Percentiles rank a stretch among this genome's conserved stretches.
Evolutionary conservation across 2,888 invertebrate genomes (phyloP).

Genomic region (Drosophila emarginata): DNA sequence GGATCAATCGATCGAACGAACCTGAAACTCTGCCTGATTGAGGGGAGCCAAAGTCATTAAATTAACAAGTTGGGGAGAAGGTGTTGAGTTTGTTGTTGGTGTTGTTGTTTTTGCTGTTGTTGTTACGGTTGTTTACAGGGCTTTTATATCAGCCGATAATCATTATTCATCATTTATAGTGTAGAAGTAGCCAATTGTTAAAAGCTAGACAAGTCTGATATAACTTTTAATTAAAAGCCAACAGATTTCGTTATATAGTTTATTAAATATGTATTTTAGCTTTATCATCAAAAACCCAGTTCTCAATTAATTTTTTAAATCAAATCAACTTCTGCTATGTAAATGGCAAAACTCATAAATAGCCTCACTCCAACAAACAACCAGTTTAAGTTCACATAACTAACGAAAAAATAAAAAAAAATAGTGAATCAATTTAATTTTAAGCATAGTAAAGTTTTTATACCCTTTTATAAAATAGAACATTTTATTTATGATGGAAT

Average conservation of each 20-base stretch:
- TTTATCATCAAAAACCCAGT: neutral
- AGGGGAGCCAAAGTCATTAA: constrained; percentile 38
- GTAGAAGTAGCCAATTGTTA: neutral
- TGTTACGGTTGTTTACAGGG: constrained; percentile 20
- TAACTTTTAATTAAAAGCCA: constrained; percentile 28
- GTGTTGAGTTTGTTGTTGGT: constrained; percentile 30
- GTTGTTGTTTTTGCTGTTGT: constrained; percentile 20
- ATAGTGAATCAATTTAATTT: neutral
- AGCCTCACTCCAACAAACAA: constrained; percentile 23
- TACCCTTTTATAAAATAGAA: neutral
- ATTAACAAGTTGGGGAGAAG: constrained; percentile 36
- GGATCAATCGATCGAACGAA: constrained; percentile 65
- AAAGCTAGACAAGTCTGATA: neutral
- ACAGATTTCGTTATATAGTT: constrained; percentile 13
- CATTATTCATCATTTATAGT: neutral
- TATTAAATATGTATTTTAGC: constrained; percentile 9
- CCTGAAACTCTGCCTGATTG: constrained; percentile 7
- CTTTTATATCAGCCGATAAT: neutral
- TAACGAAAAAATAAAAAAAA: neutral
- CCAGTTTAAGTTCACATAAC: constrained; percentile 12
- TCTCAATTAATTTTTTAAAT: constrained; percentile 24
- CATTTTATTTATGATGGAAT: neutral
- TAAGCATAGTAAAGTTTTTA: neutral
- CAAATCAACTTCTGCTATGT: constrained; percentile 42
- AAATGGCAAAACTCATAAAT: constrained; percentile 47